These are phyloP conservation scores for Crocodylus rhombifer DNA, from an alignment of 2,797 vertebrate genomes.

Conservation along the genomic window DNA sequence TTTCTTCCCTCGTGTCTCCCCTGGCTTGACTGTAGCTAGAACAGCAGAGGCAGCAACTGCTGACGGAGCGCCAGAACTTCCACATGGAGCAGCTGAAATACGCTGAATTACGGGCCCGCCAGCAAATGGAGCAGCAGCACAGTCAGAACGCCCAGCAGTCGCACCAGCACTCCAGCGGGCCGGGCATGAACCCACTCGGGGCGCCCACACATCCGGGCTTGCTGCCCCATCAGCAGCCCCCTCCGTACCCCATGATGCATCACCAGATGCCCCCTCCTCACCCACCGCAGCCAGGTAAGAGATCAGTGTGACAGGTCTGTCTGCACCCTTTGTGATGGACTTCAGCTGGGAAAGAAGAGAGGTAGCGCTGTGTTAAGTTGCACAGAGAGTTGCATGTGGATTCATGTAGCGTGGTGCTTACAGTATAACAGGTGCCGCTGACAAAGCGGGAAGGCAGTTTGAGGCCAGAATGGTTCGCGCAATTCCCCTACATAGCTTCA, in stretches of 20 bases:
- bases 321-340: fast-evolving
- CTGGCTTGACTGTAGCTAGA: slow-evolving; percentile 84
- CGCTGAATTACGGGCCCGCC: slow-evolving; percentile 93
- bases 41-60: slow-evolving; percentile 96
- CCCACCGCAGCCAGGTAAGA: slow-evolving; percentile 89
- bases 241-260: slow-evolving; percentile 92
- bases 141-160: slow-evolving; percentile 77
- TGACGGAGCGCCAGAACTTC: slow-evolving; percentile 96
- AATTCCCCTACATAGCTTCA: fast-evolving
- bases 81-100: slow-evolving; percentile 99
- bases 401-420: fast-evolving
- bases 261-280: slow-evolving; percentile 94
- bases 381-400: fast-evolving
- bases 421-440: fast-evolving
- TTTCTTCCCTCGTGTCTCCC: fast-evolving
- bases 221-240: slow-evolving; percentile 86
- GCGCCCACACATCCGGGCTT: slow-evolving; percentile 81
- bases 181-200: slow-evolving; percentile 78
- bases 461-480: fast-evolving
- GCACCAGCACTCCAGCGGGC: slow-evolving; percentile 77
- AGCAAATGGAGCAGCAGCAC: slow-evolving; percentile 95
- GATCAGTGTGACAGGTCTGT: fast-evolving
- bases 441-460: not conserved
- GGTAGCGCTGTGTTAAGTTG: fast-evolving
- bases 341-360: not conserved